Evolutionary conservation across 2,797 vertebrate genomes (phyloP), one percentile per base, ranked within the genome.

Genomic region (Acipenser oxyrinchus): DNA sequence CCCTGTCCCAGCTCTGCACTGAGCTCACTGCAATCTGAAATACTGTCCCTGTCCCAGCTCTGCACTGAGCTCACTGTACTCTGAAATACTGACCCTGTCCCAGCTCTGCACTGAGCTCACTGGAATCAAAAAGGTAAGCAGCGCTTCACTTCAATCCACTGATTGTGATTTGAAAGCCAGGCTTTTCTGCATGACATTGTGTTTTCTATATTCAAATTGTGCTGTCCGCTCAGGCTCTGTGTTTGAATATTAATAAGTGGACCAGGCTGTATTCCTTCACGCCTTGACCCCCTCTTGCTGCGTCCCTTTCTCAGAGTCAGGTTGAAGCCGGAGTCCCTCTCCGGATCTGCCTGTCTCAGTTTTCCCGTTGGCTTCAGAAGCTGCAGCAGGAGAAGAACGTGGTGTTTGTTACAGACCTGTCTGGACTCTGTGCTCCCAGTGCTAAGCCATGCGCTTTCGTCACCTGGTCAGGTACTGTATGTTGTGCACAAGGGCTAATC

Each of bases 401-500:
- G 66, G 66, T 73, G 49, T 97, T 95, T 69, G 48, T 73, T 62
- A 72, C 66, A 58, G 75, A 62, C 5, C 6, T 51, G 66, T 73
- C 71, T 49, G 72, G 66, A 48, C 60, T 73, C 72, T 0, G 82
- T n/a, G 60, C 70, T 4, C 13, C 70, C 4, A 61, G 87, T 58
- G 79, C 79, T 63, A 91, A 88, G 69, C 76, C 75, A 1, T 93
- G 94, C 66, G 76, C 92, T 6, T 97, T 97, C 82, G 87, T 96
- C 71, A 98, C 95, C 0, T 97, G 95, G 96, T 98, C 96, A 89
- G 95, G 96, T 97, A n/a, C 10, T 72, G 6, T 71, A 1, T 49
- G 2, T 1, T 13, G 10, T 70, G 9, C 48, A 37, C 48, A 49
- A 23, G 52, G 8, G 52, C 12, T 18, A 11, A 58, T 58, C 3